These are phyloP conservation scores for Biston betularia DNA, from an alignment of 2,888 invertebrate genomes.

Conservation along the genomic window DNA sequence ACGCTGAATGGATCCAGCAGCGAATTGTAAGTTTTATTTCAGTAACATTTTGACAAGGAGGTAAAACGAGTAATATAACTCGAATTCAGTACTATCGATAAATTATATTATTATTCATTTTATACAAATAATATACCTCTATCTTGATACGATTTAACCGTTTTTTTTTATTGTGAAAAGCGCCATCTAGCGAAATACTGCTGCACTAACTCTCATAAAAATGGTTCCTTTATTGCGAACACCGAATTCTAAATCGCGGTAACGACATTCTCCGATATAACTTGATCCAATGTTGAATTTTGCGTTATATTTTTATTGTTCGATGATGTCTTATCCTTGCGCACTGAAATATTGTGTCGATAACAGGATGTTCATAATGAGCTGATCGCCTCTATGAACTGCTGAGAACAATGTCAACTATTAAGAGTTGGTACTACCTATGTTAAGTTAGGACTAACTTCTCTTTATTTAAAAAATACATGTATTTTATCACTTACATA, in stretches of 20 bases:
- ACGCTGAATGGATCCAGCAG: slow-evolving; percentile 98
- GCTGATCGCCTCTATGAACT: slow-evolving; percentile 68
- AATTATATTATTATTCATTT: too few relatives aligned
- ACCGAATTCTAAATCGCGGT: slow-evolving; percentile 47
- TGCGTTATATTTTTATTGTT: slow-evolving; percentile 42
- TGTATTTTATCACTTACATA: too few relatives aligned
- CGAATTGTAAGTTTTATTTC: slow-evolving; percentile 90
- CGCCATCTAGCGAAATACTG: slow-evolving; percentile 45
- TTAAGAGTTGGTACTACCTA: too few relatives aligned
- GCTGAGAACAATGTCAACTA: slow-evolving; percentile 57
- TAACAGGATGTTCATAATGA: slow-evolving; percentile 58
- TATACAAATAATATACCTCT: background rate
- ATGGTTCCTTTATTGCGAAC: background rate
- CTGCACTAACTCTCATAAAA: slow-evolving; percentile 15
- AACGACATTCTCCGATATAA: slow-evolving; percentile 39
- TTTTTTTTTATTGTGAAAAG: slow-evolving; percentile 9
- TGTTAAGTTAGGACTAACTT: background rate
- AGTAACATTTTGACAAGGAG: too few relatives aligned
- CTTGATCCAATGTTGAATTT: background rate
- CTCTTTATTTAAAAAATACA: background rate
- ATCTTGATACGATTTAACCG: background rate
- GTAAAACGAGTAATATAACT: too few relatives aligned
- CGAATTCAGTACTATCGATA: too few relatives aligned
- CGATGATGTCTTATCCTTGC: slow-evolving; percentile 74
- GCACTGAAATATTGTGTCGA: slow-evolving; percentile 72